phyloP scores from a whole-genome alignment of 2,888 invertebrate species.

The Eupeodes latifasciatus region DNA sequence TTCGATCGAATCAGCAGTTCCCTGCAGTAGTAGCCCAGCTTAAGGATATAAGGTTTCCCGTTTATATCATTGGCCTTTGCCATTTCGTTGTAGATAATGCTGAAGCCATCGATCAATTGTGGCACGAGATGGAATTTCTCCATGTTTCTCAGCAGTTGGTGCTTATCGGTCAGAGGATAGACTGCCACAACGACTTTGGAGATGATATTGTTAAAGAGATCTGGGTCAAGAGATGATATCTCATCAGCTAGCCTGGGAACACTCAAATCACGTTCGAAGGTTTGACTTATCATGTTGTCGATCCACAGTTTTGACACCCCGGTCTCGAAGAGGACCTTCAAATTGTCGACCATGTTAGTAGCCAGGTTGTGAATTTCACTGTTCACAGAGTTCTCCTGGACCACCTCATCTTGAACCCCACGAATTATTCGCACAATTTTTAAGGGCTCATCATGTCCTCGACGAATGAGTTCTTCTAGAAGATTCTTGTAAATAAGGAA shows the following conservation, averaged over 20 bases:
- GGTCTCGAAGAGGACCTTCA: slow-evolving; percentile 58
- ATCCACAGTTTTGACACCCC: slow-evolving; percentile 68
- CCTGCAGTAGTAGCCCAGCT: slow-evolving; percentile 56
- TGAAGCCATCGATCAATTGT: slow-evolving; percentile 62
- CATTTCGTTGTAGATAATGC: slow-evolving; percentile 64
- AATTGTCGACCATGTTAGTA: slow-evolving; percentile 63
- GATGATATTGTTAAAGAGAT: slow-evolving; percentile 59
- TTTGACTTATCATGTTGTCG: slow-evolving; percentile 47
- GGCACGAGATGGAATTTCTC: slow-evolving; percentile 67
- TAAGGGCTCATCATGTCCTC: slow-evolving; percentile 60
- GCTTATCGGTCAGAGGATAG: slow-evolving; percentile 51
- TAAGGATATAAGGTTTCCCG: slow-evolving; percentile 57
- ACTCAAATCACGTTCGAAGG: slow-evolving; percentile 48
- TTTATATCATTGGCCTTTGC: slow-evolving; percentile 57
- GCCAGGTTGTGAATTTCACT: slow-evolving; percentile 48
- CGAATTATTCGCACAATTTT: slow-evolving; percentile 59
- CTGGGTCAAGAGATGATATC: slow-evolving; percentile 51
- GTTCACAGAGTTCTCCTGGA: slow-evolving; percentile 40
- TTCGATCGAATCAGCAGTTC: slow-evolving; percentile 61
- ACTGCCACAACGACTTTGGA: slow-evolving; percentile 47
- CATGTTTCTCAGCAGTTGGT: slow-evolving; percentile 66
- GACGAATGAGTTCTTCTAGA: slow-evolving; percentile 56
- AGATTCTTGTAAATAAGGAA: slow-evolving; percentile 56
- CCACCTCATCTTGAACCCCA: slow-evolving; percentile 65
- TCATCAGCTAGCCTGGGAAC: slow-evolving; percentile 60